Percentiles rank a stretch among this genome's conserved stretches.
Evolutionary conservation across 2,113 vertebrate genomes (phyloP).

Genomic region (Sinocyclocheilus maitianheensis): DNA sequence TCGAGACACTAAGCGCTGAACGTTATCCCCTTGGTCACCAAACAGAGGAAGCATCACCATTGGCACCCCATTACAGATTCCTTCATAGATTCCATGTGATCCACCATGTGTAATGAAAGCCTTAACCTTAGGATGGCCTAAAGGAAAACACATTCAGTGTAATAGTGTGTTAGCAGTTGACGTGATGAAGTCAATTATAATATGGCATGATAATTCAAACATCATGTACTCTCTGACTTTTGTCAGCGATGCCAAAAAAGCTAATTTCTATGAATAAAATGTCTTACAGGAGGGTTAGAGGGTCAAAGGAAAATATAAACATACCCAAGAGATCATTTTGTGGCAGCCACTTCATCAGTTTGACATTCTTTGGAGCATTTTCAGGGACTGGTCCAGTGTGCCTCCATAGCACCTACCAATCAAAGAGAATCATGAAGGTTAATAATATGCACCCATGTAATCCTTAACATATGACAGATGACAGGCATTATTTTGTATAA

Average conservation of each 20-base stretch:
- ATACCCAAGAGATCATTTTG: conserved; percentile 94
- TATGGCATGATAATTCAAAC: too few species aligned
- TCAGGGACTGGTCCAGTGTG: conserved; percentile 79
- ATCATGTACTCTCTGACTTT: neutral
- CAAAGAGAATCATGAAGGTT: neutral
- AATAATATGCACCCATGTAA: neutral
- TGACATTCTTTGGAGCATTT: conserved; percentile 82
- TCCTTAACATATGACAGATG: too few species aligned
- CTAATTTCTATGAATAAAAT: too few species aligned
- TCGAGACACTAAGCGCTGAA: conserved; percentile 76
- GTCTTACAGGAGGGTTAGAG: too few species aligned
- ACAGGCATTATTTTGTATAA: too few species aligned
- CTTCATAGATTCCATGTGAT: conserved; percentile 88
- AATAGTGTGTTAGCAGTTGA: neutral
- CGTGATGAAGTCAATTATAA: neutral
- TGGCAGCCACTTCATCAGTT: conserved; percentile 91
- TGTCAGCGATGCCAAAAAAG: too few species aligned
- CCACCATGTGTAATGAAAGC: conserved; percentile 92
- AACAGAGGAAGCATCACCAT: conserved; percentile 93
- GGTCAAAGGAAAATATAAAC: conserved; percentile 23
- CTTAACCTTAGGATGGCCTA: conserved; percentile 88
- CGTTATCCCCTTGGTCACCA: conserved; percentile 90
- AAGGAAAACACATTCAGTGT: neutral
- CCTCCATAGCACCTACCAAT: conserved; percentile 88
- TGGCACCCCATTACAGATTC: conserved; percentile 88